Conservation (phyloP, 2,888 invertebrate genomes). For the Laspeyria flexula region DNA sequence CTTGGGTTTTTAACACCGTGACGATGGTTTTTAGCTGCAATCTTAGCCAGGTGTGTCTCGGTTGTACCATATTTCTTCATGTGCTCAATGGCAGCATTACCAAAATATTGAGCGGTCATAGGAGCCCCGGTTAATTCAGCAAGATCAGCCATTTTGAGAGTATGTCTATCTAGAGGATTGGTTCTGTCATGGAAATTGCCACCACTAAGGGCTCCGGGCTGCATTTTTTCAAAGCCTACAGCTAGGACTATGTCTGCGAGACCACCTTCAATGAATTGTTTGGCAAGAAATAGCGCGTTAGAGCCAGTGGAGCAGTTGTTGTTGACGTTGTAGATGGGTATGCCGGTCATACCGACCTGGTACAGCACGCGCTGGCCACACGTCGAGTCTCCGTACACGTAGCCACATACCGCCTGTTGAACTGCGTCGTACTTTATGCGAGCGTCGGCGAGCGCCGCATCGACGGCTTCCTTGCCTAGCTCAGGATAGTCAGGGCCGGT, state of each 20-base stretch:
- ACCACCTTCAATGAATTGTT: slow-evolving; percentile 96
- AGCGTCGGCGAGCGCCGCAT: slow-evolving; percentile 94
- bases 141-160: slow-evolving; percentile 93
- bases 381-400: slow-evolving; percentile 98
- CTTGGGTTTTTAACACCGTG: slow-evolving; percentile 99
- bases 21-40: slow-evolving; percentile 98
- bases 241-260: slow-evolving; percentile 95
- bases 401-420: slow-evolving; percentile 96
- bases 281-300: slow-evolving; percentile 95
- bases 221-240: slow-evolving; percentile 99
- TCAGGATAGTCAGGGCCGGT: slow-evolving; percentile 96
- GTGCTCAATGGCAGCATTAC: slow-evolving; percentile 97
- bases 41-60: slow-evolving; percentile 97
- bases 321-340: slow-evolving; percentile 99
- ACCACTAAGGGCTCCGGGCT: slow-evolving; percentile 93
- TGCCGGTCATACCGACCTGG: slow-evolving; percentile 97
- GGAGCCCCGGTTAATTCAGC: slow-evolving; percentile 94
- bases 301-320: slow-evolving; percentile 99
- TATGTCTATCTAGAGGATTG: slow-evolving; percentile 95
- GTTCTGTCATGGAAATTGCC: slow-evolving; percentile 93
- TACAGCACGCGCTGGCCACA: slow-evolving; percentile 98
- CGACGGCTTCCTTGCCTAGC: slow-evolving; percentile 96
- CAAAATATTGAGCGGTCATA: slow-evolving; percentile 97
- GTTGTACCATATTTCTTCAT: slow-evolving; percentile 98
- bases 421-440: slow-evolving; percentile 91